These are phyloP conservation scores for Bubo bubo DNA, from an alignment of 2,113 vertebrate species.

Conservation along the genomic window DNA sequence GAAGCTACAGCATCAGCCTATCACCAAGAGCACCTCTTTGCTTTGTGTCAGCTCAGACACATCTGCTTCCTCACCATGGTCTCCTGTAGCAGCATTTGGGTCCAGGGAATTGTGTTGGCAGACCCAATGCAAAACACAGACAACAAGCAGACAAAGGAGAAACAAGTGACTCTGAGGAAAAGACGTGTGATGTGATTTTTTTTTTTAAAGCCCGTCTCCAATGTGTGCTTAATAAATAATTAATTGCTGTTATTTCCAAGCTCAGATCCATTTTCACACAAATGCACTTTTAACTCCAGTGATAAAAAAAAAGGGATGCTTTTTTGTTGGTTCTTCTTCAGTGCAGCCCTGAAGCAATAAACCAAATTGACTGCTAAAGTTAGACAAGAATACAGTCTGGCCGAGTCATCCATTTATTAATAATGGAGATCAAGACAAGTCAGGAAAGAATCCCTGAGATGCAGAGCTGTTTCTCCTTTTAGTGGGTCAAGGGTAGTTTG, in stretches of 20 bases:
- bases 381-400: constrained; percentile 47
- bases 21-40: not conserved
- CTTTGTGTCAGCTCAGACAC: not conserved
- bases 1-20: not conserved
- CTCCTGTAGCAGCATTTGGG: not conserved
- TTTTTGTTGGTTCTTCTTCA: constrained; percentile 16
- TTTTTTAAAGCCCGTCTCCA: not conserved
- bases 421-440: not conserved
- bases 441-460: not conserved
- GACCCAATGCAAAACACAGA: not conserved
- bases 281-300: constrained; percentile 24
- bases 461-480: constrained; percentile 7
- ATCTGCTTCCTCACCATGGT: rapidly evolving
- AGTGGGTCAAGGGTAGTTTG: constrained; percentile 7
- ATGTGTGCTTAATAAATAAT: constrained; percentile 29
- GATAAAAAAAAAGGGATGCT: not conserved
- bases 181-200: not conserved
- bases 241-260: constrained; percentile 37
- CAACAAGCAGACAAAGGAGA: not conserved
- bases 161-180: not conserved
- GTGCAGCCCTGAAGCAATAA: constrained; percentile 26
- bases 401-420: constrained; percentile 50
- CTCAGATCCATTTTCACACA: constrained; percentile 49
- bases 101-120: not conserved
- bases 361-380: constrained; percentile 67